Conservation (phyloP, 1,140 invertebrate species). For the Tetramorium simillimum region DNA sequence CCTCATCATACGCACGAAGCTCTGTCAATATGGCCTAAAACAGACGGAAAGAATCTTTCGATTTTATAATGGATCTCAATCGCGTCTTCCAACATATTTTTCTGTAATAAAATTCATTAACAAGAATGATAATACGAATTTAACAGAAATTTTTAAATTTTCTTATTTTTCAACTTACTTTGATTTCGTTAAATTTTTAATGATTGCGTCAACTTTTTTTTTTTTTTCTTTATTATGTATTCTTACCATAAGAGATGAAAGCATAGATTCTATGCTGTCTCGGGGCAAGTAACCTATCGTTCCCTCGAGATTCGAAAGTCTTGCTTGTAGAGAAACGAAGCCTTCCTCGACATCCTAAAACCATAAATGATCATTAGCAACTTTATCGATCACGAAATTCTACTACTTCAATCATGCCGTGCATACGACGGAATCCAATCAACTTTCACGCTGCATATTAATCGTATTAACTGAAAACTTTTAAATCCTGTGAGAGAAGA, state of each 20-base stretch:
- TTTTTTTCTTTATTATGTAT: neutral
- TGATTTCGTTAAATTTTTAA: neutral
- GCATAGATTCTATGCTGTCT: constrained; percentile 89
- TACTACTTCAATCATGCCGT: constrained; percentile 59
- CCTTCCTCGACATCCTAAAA: constrained; percentile 89
- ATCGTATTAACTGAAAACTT: constrained; percentile 57
- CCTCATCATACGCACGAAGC: constrained; percentile 87
- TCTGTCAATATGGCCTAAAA: constrained; percentile 87
- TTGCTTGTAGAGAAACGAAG: constrained; percentile 88
- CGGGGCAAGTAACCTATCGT: constrained; percentile 88
- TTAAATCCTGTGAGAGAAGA: neutral
- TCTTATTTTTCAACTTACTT: neutral
- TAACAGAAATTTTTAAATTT: neutral
- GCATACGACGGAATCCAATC: constrained; percentile 52
- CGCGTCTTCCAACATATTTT: neutral
- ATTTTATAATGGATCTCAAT: neutral
- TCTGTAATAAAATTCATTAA: neutral
- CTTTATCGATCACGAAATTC: neutral
- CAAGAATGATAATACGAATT: neutral
- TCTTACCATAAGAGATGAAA: constrained; percentile 89
- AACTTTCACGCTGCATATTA: constrained; percentile 25
- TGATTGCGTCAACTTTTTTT: neutral
- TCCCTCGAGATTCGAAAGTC: constrained; percentile 88
- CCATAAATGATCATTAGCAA: constrained; percentile 46
- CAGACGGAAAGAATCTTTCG: neutral